Evolutionary conservation across 2,113 vertebrate genomes (phyloP).

Genomic region (Scalopus aquaticus): DNA sequence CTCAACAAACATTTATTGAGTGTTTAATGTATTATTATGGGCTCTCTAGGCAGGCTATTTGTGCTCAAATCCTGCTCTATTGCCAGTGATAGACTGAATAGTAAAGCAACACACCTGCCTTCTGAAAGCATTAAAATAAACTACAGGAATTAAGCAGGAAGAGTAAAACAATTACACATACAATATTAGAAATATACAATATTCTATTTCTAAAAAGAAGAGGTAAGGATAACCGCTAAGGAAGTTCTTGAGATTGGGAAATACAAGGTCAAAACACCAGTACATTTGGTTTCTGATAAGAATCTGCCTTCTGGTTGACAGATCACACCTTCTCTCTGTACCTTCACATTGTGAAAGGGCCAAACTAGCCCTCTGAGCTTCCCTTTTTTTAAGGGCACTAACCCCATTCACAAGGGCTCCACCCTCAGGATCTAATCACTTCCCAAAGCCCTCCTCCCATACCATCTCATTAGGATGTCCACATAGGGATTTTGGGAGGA

Average conservation of each 20-base stretch:
- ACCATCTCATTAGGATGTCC: neutral
- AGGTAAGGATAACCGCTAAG: neutral
- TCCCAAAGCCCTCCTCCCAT: neutral
- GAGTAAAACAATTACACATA: neutral
- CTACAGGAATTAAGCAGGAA: neutral
- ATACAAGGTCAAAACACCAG: neutral
- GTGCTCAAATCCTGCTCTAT: neutral
- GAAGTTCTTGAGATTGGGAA: neutral
- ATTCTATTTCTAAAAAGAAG: neutral
- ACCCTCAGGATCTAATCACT: neutral
- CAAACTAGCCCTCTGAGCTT: neutral
- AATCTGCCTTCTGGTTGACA: neutral
- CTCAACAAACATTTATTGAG: neutral
- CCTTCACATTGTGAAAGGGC: neutral
- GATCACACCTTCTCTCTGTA: neutral
- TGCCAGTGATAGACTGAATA: neutral
- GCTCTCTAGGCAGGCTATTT: neutral
- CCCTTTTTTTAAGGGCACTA: neutral
- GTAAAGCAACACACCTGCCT: neutral
- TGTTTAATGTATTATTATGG: neutral
- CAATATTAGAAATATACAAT: neutral
- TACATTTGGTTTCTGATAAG: neutral
- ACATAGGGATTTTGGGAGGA: neutral
- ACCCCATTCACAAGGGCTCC: neutral
- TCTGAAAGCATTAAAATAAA: neutral